phyloP scores from a whole-genome alignment of 2,113 vertebrate species.

The Carassius gibelio region DNA sequence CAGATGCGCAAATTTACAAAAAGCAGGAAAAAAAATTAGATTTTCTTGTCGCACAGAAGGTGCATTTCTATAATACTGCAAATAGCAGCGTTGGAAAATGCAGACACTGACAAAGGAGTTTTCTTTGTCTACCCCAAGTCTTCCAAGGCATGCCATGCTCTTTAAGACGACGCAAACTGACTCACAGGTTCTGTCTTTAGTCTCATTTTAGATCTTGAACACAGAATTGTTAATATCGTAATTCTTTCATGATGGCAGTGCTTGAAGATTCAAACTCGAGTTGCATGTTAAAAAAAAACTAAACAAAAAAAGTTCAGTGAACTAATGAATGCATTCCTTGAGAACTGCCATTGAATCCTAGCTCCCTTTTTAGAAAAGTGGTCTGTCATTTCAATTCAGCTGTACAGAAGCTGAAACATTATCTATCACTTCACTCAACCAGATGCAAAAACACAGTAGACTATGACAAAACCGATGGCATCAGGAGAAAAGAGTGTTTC shows the following conservation, averaged over 20 bases:
- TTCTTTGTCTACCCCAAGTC: neutral
- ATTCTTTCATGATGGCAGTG: constrained; percentile 17
- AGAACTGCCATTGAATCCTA: neutral
- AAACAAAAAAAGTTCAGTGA: neutral
- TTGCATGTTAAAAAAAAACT: neutral
- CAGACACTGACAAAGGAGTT: neutral
- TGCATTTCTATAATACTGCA: constrained; percentile 10
- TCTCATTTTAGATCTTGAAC: constrained; percentile 16
- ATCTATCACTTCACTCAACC: constrained; percentile 1
- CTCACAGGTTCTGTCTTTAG: constrained; percentile 3
- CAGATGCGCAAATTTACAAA: neutral
- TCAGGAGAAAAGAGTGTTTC: neutral
- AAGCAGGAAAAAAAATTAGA: neutral
- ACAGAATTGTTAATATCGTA: neutral
- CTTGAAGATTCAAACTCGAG: neutral
- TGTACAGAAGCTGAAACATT: constrained; percentile 8
- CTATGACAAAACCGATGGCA: neutral
- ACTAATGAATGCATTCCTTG: neutral
- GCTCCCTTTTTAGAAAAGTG: neutral
- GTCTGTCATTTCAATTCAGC: neutral
- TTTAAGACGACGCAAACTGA: constrained; percentile 18
- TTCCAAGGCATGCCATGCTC: neutral
- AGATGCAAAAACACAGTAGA: neutral
- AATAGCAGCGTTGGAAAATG: neutral
- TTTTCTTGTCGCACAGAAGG: neutral